A percentile compares a stretch with the other conserved stretches of the same genome.
phyloP scores from a whole-genome alignment of 2,113 vertebrate species.

The Semnopithecus entellus region DNA sequence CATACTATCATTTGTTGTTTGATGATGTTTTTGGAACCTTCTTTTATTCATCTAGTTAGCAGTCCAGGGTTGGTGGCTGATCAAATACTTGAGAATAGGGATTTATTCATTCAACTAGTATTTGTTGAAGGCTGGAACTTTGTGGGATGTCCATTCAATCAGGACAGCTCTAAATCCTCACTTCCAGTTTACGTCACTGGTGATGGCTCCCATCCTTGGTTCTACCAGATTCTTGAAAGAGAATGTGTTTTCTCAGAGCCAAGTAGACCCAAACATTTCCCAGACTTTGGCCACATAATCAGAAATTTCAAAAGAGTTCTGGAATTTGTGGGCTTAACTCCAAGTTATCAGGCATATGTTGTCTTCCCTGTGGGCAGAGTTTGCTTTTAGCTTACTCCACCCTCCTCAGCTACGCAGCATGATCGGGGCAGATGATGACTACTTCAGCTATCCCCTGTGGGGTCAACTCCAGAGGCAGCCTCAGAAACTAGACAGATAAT shows the following conservation, averaged over 20 bases:
- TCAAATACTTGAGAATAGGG: not conserved
- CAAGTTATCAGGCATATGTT: not conserved
- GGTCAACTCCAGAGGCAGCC: not conserved
- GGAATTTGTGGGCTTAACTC: not conserved
- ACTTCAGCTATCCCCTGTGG: not conserved
- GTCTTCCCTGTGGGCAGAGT: not conserved
- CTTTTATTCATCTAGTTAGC: not conserved
- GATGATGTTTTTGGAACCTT: not conserved
- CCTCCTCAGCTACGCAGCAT: fast-evolving
- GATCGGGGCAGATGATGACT: not conserved
- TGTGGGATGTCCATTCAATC: not conserved
- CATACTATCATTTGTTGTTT: not conserved
- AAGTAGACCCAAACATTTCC: conserved; percentile 49
- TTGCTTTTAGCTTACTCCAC: not conserved
- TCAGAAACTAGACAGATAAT: not conserved
- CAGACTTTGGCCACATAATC: conserved; percentile 59
- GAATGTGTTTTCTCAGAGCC: conserved; percentile 50
- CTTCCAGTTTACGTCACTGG: not conserved
- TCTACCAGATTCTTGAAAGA: conserved; percentile 60
- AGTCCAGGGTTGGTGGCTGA: not conserved
- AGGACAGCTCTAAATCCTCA: not conserved
- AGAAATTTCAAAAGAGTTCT: conserved; percentile 59
- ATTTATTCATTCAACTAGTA: not conserved
- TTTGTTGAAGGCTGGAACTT: not conserved
- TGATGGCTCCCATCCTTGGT: not conserved